Evolutionary conservation across 2,888 invertebrate species (phyloP).

Genomic region (Julus scandinavius): DNA sequence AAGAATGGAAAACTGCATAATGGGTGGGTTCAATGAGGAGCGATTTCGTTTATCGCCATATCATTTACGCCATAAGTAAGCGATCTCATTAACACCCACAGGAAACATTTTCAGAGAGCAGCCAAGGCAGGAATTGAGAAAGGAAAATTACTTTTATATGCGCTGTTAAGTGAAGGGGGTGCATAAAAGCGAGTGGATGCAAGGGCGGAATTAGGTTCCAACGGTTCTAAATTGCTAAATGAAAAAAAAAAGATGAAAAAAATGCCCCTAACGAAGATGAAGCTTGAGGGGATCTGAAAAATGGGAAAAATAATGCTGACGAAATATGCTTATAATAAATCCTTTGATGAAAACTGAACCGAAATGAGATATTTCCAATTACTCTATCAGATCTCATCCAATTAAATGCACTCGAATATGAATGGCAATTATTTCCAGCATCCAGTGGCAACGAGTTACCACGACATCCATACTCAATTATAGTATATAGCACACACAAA

Average conservation of each 20-base stretch:
- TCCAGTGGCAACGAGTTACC: not conserved
- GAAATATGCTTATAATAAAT: constrained; percentile 40
- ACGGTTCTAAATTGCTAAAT: not conserved
- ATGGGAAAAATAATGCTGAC: constrained; percentile 7
- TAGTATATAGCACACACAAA: not conserved
- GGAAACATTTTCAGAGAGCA: constrained; percentile 39
- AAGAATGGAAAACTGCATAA: constrained; percentile 42
- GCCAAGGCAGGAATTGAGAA: not conserved
- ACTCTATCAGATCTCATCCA: constrained; percentile 16
- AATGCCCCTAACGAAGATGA: constrained; percentile 1
- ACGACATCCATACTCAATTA: not conserved
- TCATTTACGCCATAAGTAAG: constrained; percentile 46
- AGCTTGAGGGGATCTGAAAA: not conserved
- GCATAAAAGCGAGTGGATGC: not conserved
- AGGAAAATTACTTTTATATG: constrained; percentile 39
- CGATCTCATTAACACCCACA: constrained; percentile 46
- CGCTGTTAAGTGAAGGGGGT: constrained; percentile 2
- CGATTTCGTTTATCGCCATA: constrained; percentile 45
- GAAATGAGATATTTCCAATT: constrained; percentile 43
- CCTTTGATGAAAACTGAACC: constrained; percentile 43
- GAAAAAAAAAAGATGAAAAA: not conserved
- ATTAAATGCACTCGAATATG: constrained; percentile 46
- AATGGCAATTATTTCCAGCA: constrained; percentile 45
- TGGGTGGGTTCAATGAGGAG: constrained; percentile 43
- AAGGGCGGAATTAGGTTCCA: constrained; percentile 5